These are phyloP conservation scores for Poeciliopsis occidentalis DNA, from an alignment of 2,113 vertebrate genomes.

Conservation along the genomic window DNA sequence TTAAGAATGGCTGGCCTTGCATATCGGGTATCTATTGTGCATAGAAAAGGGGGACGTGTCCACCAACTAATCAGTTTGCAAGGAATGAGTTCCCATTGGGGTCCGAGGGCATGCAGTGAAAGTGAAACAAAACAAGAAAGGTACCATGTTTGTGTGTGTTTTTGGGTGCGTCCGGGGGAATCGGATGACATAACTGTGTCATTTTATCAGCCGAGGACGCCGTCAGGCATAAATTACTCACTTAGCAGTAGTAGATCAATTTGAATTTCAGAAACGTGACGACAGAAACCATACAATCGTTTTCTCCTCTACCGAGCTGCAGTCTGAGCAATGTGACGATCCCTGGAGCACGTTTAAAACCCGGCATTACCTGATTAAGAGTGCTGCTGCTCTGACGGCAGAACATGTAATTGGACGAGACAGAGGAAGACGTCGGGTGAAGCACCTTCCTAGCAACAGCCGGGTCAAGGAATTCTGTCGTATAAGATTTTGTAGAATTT, in stretches of 20 bases:
- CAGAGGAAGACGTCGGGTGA: slow-evolving; percentile 59
- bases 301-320: slow-evolving; percentile 25
- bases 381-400: slow-evolving; percentile 54
- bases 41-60: not conserved
- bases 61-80: slow-evolving; percentile 48
- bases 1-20: not conserved
- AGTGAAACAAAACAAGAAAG: slow-evolving; percentile 35
- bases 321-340: slow-evolving; percentile 34
- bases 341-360: slow-evolving; percentile 51
- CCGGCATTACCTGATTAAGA: slow-evolving; percentile 73
- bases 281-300: not conserved
- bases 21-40: slow-evolving; percentile 26
- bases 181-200: slow-evolving; percentile 71
- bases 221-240: slow-evolving; percentile 37
- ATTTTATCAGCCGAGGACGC: slow-evolving; percentile 59
- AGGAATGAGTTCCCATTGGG: slow-evolving; percentile 51
- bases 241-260: not conserved
- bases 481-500: slow-evolving; percentile 26
- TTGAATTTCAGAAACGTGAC: not conserved
- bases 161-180: slow-evolving; percentile 16
- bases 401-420: slow-evolving; percentile 75
- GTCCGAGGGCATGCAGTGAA: slow-evolving; percentile 48
- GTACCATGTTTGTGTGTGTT: slow-evolving; percentile 27
- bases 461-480: not conserved
- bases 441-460: slow-evolving; percentile 26